Conservation (phyloP, 1,140 invertebrate genomes). For the Sipha flava region DNA sequence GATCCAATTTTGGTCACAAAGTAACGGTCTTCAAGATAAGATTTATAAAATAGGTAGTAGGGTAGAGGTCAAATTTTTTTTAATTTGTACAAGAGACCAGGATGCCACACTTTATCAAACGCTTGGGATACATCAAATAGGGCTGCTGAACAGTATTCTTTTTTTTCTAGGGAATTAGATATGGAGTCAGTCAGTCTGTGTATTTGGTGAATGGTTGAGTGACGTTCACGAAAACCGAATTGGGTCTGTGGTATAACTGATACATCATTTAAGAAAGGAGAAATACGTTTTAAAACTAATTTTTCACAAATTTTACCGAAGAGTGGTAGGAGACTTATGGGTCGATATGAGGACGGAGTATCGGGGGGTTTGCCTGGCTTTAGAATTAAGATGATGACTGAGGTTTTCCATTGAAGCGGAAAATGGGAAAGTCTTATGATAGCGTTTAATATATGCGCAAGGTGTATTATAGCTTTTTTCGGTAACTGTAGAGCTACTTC, state of each 20-base stretch:
- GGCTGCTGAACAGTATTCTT: conserved; percentile 33
- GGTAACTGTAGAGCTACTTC: no score
- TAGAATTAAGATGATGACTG: no score
- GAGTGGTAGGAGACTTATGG: no score
- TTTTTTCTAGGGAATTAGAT: conserved; percentile 30
- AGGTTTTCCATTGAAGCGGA: no score
- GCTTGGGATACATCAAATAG: conserved; percentile 38
- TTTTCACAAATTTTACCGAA: conserved; percentile 42
- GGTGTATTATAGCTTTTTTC: no score
- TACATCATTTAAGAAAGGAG: conserved; percentile 18
- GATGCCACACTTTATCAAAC: no score
- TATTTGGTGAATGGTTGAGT: conserved; percentile 39
- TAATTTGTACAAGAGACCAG: conserved; percentile 32
- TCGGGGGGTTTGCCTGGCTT: no score
- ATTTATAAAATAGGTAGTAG: conserved; percentile 11
- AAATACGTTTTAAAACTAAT: conserved; percentile 39
- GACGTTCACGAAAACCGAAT: conserved; percentile 41
- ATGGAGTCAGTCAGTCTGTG: conserved; percentile 33
- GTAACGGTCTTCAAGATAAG: background rate
- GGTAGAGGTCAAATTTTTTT: background rate
- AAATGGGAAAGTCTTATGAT: no score
- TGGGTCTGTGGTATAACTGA: conserved; percentile 41
- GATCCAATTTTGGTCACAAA: background rate
- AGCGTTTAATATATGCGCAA: no score
- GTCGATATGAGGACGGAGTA: no score